Conservation (phyloP, 2,113 vertebrate genomes). For the Pituophis catenifer region DNA sequence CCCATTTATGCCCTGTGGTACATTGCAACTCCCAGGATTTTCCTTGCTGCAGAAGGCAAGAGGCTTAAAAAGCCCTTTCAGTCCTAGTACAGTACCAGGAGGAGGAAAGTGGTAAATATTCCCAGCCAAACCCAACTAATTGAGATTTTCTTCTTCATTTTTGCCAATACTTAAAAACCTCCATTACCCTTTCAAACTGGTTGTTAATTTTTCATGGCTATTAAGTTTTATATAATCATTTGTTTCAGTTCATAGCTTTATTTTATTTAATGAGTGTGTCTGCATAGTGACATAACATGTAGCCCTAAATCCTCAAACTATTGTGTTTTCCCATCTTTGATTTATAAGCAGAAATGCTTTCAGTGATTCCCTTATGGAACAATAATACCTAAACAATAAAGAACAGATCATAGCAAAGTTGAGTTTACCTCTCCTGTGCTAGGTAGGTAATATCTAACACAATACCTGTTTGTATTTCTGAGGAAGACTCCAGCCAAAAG, state of each 20-base stretch:
- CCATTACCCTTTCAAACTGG: background rate
- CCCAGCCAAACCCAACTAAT: background rate
- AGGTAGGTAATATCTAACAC: background rate
- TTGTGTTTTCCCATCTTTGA: background rate
- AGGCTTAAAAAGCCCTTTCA: background rate
- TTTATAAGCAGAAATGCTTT: background rate
- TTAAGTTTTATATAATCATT: background rate
- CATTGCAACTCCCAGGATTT: background rate
- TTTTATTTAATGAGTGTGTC: background rate
- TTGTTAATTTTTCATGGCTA: background rate
- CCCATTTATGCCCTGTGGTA: background rate
- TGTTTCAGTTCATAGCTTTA: background rate
- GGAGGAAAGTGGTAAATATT: background rate
- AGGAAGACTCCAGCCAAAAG: slow-evolving; percentile 97
- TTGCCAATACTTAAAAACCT: background rate
- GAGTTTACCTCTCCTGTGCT: background rate
- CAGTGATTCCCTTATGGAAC: background rate
- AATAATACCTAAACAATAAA: background rate
- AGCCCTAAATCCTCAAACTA: background rate
- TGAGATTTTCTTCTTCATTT: background rate
- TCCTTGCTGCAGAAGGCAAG: background rate
- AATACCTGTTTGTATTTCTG: slow-evolving; percentile 90
- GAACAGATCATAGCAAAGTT: background rate
- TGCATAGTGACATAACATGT: background rate
- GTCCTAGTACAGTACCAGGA: background rate